Conservation (phyloP, 1,140 invertebrate species). For the Drosophila bocqueti region DNA sequence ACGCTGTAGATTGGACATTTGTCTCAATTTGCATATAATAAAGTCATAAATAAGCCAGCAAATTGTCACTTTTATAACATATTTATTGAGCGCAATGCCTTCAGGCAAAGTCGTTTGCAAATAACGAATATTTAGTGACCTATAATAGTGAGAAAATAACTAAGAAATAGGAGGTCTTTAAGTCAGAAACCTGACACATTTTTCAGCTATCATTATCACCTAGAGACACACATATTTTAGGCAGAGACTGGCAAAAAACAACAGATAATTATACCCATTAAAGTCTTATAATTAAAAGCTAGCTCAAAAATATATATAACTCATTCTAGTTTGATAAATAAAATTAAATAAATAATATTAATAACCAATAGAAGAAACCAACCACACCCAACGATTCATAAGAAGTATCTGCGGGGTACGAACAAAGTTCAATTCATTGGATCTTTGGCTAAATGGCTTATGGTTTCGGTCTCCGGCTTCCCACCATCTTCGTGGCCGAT, state of each 20-base stretch:
- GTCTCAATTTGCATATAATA: conserved; percentile 81
- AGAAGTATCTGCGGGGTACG: conserved; percentile 15
- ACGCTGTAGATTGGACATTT: conserved; percentile 55
- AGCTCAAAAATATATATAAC: no score
- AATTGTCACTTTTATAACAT: conserved; percentile 75
- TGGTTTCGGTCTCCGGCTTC: conserved; percentile 34
- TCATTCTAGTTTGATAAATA: background rate
- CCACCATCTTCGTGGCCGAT: conserved; percentile 48
- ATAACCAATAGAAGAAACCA: background rate
- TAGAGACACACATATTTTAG: background rate
- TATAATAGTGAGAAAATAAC: background rate
- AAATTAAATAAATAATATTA: background rate
- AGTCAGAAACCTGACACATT: background rate
- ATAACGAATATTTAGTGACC: conserved; percentile 34
- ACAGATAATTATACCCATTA: background rate
- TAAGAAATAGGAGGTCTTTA: background rate
- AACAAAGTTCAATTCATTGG: conserved; percentile 29
- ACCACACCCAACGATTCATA: conserved; percentile 14
- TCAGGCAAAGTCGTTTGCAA: conserved; percentile 1
- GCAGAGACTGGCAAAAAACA: background rate
- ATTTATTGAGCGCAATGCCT: conserved; percentile 69
- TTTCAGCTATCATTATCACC: background rate
- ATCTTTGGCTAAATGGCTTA: conserved; percentile 24
- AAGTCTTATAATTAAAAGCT: no score
- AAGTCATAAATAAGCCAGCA: conserved; percentile 75